Conservation (phyloP, 2,797 vertebrate species). For the Sitta carolinensis region DNA sequence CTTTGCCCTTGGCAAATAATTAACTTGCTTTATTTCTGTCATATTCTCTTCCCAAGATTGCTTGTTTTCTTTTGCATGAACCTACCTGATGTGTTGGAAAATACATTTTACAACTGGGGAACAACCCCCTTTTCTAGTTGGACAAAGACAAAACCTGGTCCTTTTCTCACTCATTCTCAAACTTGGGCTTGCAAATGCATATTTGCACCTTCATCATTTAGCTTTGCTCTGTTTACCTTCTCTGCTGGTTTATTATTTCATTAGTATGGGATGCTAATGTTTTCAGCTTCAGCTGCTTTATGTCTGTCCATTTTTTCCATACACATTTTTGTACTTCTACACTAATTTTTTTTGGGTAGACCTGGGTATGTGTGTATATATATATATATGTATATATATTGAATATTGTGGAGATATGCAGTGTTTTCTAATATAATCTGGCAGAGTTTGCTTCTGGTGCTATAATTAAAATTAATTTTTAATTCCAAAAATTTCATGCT, state of each 20-base stretch:
- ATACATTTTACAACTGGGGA: background rate
- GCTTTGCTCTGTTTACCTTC: background rate
- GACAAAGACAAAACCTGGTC: background rate
- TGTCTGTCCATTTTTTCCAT: background rate
- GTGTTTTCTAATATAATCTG: background rate
- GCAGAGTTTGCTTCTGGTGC: background rate
- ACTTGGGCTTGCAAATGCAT: background rate
- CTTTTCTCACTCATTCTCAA: background rate
- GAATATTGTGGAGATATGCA: background rate
- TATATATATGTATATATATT: background rate
- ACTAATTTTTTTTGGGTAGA: background rate
- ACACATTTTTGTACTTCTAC: background rate
- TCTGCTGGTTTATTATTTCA: background rate
- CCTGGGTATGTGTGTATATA: accelerated
- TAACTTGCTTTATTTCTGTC: slow-evolving; percentile 3
- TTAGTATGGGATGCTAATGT: background rate
- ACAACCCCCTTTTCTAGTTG: background rate
- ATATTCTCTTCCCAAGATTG: background rate
- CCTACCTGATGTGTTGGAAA: background rate
- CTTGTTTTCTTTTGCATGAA: background rate
- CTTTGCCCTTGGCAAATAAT: slow-evolving; percentile 15
- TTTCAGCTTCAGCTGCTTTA: background rate
- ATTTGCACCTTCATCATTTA: background rate
- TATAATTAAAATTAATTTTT: background rate
- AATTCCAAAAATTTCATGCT: background rate